Base-by-base conservation (phyloP, 2,797 vertebrate genomes). In the Pipistrellus pipistrellus region DNA sequence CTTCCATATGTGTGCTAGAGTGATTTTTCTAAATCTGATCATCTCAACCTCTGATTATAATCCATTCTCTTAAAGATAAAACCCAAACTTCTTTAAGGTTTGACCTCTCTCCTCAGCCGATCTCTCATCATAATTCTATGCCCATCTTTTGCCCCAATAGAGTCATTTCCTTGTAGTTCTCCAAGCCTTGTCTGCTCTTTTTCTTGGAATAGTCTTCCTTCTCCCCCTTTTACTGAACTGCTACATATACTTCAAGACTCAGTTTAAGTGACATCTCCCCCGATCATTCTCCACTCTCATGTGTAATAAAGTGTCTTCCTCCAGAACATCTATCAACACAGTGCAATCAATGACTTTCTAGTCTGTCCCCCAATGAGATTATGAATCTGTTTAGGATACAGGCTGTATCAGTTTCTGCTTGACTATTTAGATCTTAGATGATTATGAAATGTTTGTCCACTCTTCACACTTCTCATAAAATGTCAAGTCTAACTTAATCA, bases 11-110 rank as follows among this genome's bases (percentile, higher is more conserved):
- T 48, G 8, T 91, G 76, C 32, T 32, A 48, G 62, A 48, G 41
- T n/a, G 32, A 85, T 85, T 55, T 83, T 85, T 76, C 32, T 23
- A 72, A 55, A 72, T 81, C 46, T 83, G 44, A 93, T 93, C 15
- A 12, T 82, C 6, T 88, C 55, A 91, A 15, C 23, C 17, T 23
- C 32, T 35, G n/a, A 57, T 82, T 62, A 91, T 66, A 93, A 68
- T 17, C 30, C 2, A 25, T 51, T 18, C 12, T 21, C 68, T 95
- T 96, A 66, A 92, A 25, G 25, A 90, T 35, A 85, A 96, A 89
- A 77, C 51, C 38, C 46, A 59, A 59, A 66, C 46, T 76, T 59
- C n/a, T 95, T 57, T 92, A 21, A 66, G 57, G 82, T 71, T 66
- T 62, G 38, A 14, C 27, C 32, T 77, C 55, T 77, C 3, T 80